Base-by-base conservation (phyloP, 35 echinoderm and acorn worm species). In the Nesometra sesokonis region DNA sequence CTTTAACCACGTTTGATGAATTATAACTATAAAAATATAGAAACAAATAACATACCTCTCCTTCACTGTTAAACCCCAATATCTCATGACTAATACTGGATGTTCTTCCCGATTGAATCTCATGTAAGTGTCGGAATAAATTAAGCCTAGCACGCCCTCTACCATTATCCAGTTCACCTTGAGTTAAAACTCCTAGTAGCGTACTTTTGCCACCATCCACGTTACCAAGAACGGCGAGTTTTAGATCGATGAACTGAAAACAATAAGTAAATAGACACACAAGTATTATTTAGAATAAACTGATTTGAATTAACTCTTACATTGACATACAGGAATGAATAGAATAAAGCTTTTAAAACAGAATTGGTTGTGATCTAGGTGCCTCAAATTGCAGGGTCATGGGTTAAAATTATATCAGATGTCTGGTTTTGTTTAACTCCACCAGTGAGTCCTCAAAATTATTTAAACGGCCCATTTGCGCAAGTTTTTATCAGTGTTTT, bases 41-140 rank as follows among this genome's bases (percentile, higher is more conserved):
- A 7, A 67, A 27, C 52, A 67, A 67, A 67, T 19, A 2, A 67
- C 87, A 40, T 77, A 98, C 95, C 95, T 98, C 90, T 37, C 95
- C 95, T 76, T 86, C 89, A 47, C 92, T 91, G 81, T 94, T 93
- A 43, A 98, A 98, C 0, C 95, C 95, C 5, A 98, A 90, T 0
- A 93, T 93, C 83, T 98, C 95, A 85, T 98, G 92, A 85, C 95
- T 98, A 43, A 98, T 93, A 80, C 95, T 98, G 15, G 95, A 98
- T 9, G 95, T 98, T 76, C 93, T 88, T 38, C 95, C 95, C 11
- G 95, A 92, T 78, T 98, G 92, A 34, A 98, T 98, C 38, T 98
- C 95, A 83, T 98, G 95, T 29, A 98, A 85, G 91, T 98, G 95
- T 23, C 95, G 78, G 82, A 98, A 98, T 11, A 98, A 88, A 47